phyloP scores from a whole-genome alignment of 2,113 vertebrate genomes.

The Tupaia chinensis region DNA sequence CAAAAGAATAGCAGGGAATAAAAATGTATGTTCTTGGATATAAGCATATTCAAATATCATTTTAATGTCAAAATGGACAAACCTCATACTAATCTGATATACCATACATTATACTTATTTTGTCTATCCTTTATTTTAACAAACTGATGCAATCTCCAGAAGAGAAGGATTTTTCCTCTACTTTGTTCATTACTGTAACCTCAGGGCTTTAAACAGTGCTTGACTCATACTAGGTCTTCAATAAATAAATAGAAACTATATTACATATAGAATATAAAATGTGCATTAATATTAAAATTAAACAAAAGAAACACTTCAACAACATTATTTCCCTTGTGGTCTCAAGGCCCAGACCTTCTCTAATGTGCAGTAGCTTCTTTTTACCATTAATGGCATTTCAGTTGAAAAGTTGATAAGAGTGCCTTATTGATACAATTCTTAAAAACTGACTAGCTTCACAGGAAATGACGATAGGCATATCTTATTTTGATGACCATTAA shows the following conservation, averaged over 20 bases:
- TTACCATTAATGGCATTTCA: background rate
- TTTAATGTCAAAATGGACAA: background rate
- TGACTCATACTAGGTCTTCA: background rate
- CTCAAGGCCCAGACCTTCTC: background rate
- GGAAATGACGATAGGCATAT: background rate
- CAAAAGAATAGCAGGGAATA: background rate
- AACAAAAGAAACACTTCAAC: slow-evolving; percentile 36
- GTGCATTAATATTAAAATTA: slow-evolving; percentile 19
- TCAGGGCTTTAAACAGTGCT: background rate
- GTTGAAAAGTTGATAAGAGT: background rate
- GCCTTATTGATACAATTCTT: background rate
- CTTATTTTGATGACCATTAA: slow-evolving; percentile 1
- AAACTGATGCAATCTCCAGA: background rate
- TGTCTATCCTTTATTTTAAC: background rate
- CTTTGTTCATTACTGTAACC: background rate
- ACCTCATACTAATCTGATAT: background rate
- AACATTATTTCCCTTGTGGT: background rate
- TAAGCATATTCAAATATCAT: background rate
- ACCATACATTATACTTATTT: background rate
- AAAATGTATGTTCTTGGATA: background rate
- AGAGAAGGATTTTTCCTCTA: background rate
- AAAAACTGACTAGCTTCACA: background rate
- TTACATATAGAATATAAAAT: background rate
- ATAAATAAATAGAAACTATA: background rate
- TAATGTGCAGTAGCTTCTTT: background rate